Evolutionary conservation across 2,888 invertebrate genomes (phyloP).

Genomic region (Eledone cirrhosa): DNA sequence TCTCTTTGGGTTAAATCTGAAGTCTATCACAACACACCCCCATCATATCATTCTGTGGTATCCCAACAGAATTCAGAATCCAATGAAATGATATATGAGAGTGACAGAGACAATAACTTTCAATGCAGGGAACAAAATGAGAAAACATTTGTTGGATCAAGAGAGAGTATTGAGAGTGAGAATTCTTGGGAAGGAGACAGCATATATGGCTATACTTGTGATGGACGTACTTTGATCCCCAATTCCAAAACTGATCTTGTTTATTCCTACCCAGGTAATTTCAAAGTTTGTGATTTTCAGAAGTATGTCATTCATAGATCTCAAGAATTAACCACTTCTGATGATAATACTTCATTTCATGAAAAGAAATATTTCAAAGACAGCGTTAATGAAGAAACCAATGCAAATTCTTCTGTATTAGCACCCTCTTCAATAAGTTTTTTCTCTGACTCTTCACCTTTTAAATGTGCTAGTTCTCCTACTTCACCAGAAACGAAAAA

Average conservation of each 20-base stretch:
- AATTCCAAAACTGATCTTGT: neutral
- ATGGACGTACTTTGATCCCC: constrained; percentile 23
- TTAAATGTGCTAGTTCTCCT: neutral
- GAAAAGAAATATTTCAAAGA: neutral
- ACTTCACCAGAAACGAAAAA: neutral
- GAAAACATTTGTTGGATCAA: too few species aligned
- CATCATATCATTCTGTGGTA: too few species aligned
- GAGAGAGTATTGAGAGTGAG: too few species aligned
- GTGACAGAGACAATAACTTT: too few species aligned
- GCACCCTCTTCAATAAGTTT: neutral
- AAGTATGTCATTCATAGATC: constrained; percentile 26
- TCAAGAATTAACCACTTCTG: constrained; percentile 5
- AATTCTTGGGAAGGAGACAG: neutral
- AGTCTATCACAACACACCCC: too few species aligned
- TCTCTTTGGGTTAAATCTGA: too few species aligned
- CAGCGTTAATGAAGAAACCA: neutral
- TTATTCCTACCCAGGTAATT: neutral
- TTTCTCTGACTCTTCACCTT: constrained; percentile 6
- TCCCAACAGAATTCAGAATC: too few species aligned
- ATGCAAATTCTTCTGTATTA: constrained; percentile 5
- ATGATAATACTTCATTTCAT: neutral
- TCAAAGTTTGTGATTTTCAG: constrained; percentile 23
- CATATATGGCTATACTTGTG: constrained; percentile 23
- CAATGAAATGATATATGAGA: too few species aligned
- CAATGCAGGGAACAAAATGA: too few species aligned